Conservation (phyloP, 2,797 vertebrate genomes). For the Lateolabrax maculatus region DNA sequence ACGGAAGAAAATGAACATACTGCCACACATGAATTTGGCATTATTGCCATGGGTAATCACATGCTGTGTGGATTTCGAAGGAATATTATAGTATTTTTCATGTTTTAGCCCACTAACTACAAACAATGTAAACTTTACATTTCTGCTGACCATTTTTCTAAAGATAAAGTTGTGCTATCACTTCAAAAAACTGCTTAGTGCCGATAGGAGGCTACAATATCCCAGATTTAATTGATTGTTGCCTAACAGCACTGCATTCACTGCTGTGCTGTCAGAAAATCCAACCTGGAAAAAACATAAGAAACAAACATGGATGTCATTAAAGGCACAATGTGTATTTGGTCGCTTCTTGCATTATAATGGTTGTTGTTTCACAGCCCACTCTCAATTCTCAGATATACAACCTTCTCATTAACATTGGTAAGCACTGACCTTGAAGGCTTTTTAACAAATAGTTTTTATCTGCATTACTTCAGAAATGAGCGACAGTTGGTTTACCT, state of each 20-base stretch:
- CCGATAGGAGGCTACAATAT: slow-evolving; percentile 53
- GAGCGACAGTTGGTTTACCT: neutral
- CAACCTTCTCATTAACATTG: slow-evolving; percentile 20
- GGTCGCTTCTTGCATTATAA: slow-evolving; percentile 50
- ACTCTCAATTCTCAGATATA: slow-evolving; percentile 70
- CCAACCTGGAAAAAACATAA: slow-evolving; percentile 79
- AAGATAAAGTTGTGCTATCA: slow-evolving; percentile 41
- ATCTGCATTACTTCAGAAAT: neutral
- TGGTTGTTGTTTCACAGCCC: slow-evolving; percentile 70
- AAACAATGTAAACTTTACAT: slow-evolving; percentile 61
- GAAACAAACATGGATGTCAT: slow-evolving; percentile 74
- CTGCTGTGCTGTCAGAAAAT: slow-evolving; percentile 80
- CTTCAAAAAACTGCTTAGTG: slow-evolving; percentile 35
- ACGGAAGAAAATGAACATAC: slow-evolving; percentile 40
- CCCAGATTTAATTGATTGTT: slow-evolving; percentile 60
- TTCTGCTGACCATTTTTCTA: slow-evolving; percentile 78
- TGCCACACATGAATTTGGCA: slow-evolving; percentile 28
- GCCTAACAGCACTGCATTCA: slow-evolving; percentile 75
- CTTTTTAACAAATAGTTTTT: slow-evolving; percentile 22
- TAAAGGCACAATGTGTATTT: slow-evolving; percentile 59
- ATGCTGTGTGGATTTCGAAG: slow-evolving; percentile 32
- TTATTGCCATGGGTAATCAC: neutral
- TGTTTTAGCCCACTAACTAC: slow-evolving; percentile 53
- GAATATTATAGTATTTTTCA: slow-evolving; percentile 5
- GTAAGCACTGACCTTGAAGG: slow-evolving; percentile 45